phyloP scores from a whole-genome alignment of 2,113 vertebrate species.

The Alces alces region DNA sequence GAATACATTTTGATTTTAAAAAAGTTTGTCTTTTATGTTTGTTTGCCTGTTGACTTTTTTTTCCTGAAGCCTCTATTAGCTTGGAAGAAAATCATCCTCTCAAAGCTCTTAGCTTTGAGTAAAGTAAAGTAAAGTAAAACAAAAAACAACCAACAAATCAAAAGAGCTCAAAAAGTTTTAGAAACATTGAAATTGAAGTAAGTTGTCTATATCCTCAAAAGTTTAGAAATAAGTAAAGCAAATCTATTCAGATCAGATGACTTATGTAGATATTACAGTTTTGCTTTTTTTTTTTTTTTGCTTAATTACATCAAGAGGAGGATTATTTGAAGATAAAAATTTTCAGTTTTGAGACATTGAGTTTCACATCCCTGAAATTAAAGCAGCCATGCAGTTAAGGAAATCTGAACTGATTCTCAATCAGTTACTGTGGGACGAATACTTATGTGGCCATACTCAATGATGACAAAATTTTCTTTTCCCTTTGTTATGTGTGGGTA shows the following conservation, averaged over 20 bases:
- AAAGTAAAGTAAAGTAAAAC: neutral
- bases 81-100: neutral
- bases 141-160: neutral
- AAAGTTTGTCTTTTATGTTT: neutral
- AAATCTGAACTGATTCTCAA: neutral
- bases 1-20: neutral
- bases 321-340: neutral
- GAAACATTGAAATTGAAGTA: neutral
- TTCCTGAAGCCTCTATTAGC: neutral
- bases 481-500: neutral
- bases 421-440: neutral
- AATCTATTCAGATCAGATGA: neutral
- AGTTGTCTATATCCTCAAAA: neutral
- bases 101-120: neutral
- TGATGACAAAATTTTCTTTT: neutral
- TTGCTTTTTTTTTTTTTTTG: neutral
- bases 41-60: neutral
- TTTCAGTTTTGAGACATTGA: neutral
- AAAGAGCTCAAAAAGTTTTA: neutral
- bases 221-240: neutral
- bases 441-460: neutral
- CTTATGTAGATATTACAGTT: neutral
- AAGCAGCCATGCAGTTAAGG: neutral
- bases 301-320: neutral
- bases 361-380: neutral